phyloP scores from a whole-genome alignment of 2,888 invertebrate genomes.

The Drosophila melanosoma region DNA sequence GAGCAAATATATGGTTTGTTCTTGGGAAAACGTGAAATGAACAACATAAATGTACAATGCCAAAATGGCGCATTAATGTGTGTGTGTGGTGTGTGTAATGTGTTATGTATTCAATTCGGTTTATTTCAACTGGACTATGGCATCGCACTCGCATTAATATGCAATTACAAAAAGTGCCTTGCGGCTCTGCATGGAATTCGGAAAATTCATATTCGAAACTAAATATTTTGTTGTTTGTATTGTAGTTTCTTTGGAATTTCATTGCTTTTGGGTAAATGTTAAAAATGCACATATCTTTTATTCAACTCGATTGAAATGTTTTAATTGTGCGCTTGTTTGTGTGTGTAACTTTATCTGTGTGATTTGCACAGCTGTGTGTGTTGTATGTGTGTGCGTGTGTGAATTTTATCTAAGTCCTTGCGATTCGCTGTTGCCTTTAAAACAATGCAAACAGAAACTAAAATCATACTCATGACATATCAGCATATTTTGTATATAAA shows the following conservation, averaged over 20 bases:
- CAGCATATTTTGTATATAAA: neutral
- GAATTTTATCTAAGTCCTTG: neutral
- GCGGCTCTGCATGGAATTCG: neutral
- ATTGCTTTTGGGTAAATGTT: neutral
- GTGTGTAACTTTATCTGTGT: constrained; percentile 20
- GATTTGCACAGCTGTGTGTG: constrained; percentile 31
- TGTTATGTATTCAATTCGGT: constrained; percentile 30
- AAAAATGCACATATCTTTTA: neutral
- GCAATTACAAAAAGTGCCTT: neutral
- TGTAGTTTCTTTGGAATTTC: neutral
- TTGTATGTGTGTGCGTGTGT: constrained; percentile 7
- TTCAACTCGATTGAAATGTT: neutral
- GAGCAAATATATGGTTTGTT: constrained; percentile 53
- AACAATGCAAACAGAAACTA: neutral
- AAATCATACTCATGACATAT: constrained; percentile 1
- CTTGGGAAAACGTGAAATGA: constrained; percentile 43
- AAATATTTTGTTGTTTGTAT: neutral
- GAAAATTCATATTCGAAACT: neutral
- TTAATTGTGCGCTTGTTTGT: neutral
- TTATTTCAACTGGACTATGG: constrained; percentile 32
- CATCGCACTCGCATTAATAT: constrained; percentile 8
- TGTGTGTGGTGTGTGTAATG: constrained; percentile 15
- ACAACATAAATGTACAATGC: constrained; percentile 34
- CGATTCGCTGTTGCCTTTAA: neutral
- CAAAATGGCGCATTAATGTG: constrained; percentile 14